Conservation (phyloP, 2,113 vertebrate species). For the Erinaceus europaeus region DNA sequence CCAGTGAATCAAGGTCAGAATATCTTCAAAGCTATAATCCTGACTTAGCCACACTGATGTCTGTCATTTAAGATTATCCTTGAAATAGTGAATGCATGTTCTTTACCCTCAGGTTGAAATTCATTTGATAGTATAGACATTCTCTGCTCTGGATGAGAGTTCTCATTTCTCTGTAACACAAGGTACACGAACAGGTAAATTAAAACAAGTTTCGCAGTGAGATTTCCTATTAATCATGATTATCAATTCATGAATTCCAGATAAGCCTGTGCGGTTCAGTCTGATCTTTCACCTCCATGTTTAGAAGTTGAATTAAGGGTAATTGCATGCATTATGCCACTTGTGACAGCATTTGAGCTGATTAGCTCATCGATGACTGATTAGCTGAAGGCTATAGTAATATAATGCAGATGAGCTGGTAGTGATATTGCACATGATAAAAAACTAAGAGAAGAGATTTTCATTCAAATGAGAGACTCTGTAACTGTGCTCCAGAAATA, state of each 20-base stretch:
- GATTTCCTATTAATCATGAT: slow-evolving; percentile 69
- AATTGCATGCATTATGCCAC: slow-evolving; percentile 76
- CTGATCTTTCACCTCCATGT: slow-evolving; percentile 73
- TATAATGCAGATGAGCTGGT: slow-evolving; percentile 70
- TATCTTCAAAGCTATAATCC: slow-evolving; percentile 42
- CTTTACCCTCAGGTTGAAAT: slow-evolving; percentile 36
- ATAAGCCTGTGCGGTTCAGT: slow-evolving; percentile 69
- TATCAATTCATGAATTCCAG: slow-evolving; percentile 74
- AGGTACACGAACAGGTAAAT: slow-evolving; percentile 68
- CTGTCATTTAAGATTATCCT: slow-evolving; percentile 49
- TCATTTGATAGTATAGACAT: slow-evolving; percentile 12
- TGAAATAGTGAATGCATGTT: not conserved
- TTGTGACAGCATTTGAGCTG: slow-evolving; percentile 76
- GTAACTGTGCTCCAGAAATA: slow-evolving; percentile 64
- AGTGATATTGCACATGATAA: slow-evolving; percentile 57
- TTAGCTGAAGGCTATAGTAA: slow-evolving; percentile 71
- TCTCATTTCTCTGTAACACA: slow-evolving; percentile 46
- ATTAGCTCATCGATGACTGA: slow-evolving; percentile 78
- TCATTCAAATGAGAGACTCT: slow-evolving; percentile 64
- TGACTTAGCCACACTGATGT: slow-evolving; percentile 34
- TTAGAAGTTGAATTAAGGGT: slow-evolving; percentile 79
- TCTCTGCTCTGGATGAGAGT: not conserved
- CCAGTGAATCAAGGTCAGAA: not conserved
- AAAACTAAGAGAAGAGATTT: slow-evolving; percentile 71
- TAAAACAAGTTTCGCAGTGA: slow-evolving; percentile 63